Conservation (phyloP, 2,113 vertebrate species). For the Semnornis frantzii region DNA sequence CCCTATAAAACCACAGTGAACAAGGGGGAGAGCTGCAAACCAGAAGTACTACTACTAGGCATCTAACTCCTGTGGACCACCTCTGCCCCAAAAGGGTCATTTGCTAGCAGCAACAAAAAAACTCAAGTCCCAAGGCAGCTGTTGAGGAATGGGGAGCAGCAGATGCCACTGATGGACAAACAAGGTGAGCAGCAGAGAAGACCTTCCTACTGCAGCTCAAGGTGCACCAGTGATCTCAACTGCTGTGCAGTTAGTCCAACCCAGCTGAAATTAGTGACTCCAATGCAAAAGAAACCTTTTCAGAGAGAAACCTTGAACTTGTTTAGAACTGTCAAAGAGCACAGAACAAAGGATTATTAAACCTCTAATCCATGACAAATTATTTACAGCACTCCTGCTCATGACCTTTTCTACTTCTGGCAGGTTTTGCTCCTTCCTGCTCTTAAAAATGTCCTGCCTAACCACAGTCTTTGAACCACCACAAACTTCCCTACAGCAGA, state of each 20-base stretch:
- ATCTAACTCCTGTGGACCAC: neutral
- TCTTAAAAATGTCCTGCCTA: neutral
- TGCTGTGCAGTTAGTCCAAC: neutral
- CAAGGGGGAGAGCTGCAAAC: neutral
- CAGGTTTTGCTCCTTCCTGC: neutral
- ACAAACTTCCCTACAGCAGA: neutral
- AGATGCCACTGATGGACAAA: neutral
- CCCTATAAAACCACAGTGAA: neutral
- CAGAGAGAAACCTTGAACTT: neutral
- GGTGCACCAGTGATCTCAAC: neutral
- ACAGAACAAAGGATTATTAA: slow-evolving; percentile 5
- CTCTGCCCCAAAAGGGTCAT: neutral
- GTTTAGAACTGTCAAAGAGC: neutral
- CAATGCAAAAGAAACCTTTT: neutral
- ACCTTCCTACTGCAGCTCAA: neutral
- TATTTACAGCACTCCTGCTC: neutral
- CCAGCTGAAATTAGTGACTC: neutral
- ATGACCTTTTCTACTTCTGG: neutral
- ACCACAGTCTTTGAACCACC: neutral
- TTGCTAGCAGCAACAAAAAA: neutral
- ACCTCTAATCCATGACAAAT: neutral
- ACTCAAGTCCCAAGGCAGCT: neutral
- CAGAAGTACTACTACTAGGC: neutral
- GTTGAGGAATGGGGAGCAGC: neutral
- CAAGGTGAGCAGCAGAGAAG: neutral